Base-by-base conservation (phyloP, 2,888 invertebrate genomes). In the Drosophila sordidula region DNA sequence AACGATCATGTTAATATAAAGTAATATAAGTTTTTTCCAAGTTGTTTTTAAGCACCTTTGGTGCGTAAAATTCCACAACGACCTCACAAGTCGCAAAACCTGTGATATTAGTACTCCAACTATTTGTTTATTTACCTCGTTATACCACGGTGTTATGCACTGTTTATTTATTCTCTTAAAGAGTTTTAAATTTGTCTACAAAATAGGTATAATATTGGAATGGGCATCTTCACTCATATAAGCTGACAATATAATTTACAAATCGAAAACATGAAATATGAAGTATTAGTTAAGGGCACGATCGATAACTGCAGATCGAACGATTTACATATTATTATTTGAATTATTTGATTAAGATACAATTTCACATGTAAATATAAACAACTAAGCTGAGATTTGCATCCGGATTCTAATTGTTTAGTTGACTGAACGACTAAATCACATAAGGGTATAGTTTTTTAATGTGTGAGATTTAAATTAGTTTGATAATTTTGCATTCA, bases 51-150 rank as follows among this genome's bases (percentile, higher is more conserved):
- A 38, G 14, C 14, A 14, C 14, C n/a, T 38, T 39, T 39, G 8
- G 16, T 38, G 14, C 38, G 4, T n/a, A 38, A 38, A n/a, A 29
- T 38, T 6, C 14, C 36, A 2, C 36, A 26, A 25, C 16, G 44
- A 6, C 54, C 26, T 12, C 45, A 45, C 45, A 69, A 45, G 45
- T 6, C 16, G 44, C n/a, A 9, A 42, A 42, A 50, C 18, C 9
- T 50, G 29, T 45, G 14, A 36, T 34, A 39, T 50, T 57, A 39
- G 44, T 52, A 18, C 6, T 49, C n/a, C 42, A 38, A 50, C n/a
- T 42, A 39, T 29, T 54, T 81, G 45, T 62, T 70, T 78, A 57
- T 29, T 47, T 25, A 36, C 49, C 38, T 22, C 25, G 22, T 55
- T 25, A 11, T 16, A 26, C 25, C 34, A 4, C n/a, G 22, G 25